These are phyloP conservation scores for Mustela erminea DNA, from an alignment of 2,797 vertebrate genomes.

Conservation along the genomic window DNA sequence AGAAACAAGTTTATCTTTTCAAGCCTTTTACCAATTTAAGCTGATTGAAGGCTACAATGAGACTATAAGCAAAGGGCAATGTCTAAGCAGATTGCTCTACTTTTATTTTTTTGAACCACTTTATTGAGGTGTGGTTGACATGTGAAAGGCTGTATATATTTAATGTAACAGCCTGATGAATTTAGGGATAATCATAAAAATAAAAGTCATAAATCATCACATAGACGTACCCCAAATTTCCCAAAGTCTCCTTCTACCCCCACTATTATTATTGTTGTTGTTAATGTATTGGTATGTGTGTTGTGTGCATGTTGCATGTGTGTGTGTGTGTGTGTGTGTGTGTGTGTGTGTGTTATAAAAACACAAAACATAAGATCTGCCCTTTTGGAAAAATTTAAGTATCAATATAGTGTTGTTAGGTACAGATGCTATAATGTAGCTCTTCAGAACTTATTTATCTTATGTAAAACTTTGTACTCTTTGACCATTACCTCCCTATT, in stretches of 20 bases:
- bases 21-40: not conserved
- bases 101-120: not conserved
- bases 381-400: not conserved
- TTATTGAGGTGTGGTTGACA: not conserved
- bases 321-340: not conserved
- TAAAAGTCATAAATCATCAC: not conserved
- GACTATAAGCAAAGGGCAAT: not conserved
- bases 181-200: not conserved
- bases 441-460: not conserved
- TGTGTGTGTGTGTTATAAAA: not conserved
- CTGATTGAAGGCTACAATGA: not conserved
- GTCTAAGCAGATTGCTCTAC: not conserved
- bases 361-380: not conserved
- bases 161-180: not conserved
- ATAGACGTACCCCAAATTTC: not conserved
- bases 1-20: not conserved
- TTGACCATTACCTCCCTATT: not conserved
- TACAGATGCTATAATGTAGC: not conserved
- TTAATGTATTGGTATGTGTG: not conserved
- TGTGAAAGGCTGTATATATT: not conserved
- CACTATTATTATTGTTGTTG: not conserved
- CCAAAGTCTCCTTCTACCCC: not conserved
- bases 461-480: not conserved
- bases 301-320: not conserved
- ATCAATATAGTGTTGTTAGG: not conserved